Evolutionary conservation across 2,797 vertebrate species (phyloP), one percentile per base, ranked within the genome.

Genomic region (Lophura swinhoii): DNA sequence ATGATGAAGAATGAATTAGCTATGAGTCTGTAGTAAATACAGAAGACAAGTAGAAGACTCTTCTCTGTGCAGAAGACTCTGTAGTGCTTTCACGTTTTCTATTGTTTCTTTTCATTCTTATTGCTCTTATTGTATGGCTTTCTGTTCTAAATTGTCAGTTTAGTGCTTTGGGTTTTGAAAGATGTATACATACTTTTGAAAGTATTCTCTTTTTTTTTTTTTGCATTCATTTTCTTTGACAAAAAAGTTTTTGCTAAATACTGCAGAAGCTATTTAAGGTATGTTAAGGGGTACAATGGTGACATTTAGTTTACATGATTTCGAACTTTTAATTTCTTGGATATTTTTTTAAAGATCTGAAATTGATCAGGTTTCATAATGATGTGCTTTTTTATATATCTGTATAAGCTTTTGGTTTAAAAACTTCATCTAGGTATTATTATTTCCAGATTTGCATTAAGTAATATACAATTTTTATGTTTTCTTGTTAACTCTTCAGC

Each of bases 141-240:
- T 73, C 17, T 56, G 14, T 66, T 33, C 51, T 84, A 70, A 63
- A 56, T 33, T 63, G 12, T 51, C 66, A 5, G 20, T 73, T 70
- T 75, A 66, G 8, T 79, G n/a, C 29, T 86, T 87, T 39, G 58
- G 17, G 71, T 88, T 92, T 88, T 84, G n/a, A 85, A 89, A 73
- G 39, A 70, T 48, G 6, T 33, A 3, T 5, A 33, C 4, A 7
- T 62, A 23, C 60, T 71, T 29, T 87, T 68, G 46, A 56, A 73
- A 58, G 21, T 22, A 41, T 44, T 75, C 3, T 28, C 37, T 82
- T 43, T 17, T 43, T 41, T 41, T 41, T 88, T 79, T 90, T 16
- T 67, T 3, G 21, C 62, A 4, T 49, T 73, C 70, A 20, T 48
- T 41, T 83, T 68, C 87, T 72, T 33, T 39, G 58, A 49, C 16